Evolutionary conservation across 2,113 vertebrate genomes (phyloP).

Genomic region (Campylomormyrus numenius): DNA sequence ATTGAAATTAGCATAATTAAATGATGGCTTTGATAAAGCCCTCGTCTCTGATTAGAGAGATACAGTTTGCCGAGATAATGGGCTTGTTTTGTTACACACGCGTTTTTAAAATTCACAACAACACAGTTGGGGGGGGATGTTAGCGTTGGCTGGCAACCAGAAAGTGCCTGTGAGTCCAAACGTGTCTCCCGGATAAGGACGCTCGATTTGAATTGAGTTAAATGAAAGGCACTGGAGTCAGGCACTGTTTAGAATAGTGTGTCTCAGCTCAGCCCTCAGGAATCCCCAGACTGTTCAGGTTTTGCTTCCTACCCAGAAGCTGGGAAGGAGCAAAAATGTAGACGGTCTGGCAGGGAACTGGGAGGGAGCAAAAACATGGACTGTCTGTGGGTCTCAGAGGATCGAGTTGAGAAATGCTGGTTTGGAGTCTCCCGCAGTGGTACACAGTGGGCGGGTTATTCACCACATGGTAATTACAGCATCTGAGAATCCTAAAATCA

Average conservation of each 20-base stretch:
- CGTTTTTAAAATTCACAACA: slow-evolving; percentile 4
- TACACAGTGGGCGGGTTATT: neutral
- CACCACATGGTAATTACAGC: neutral
- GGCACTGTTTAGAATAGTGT: neutral
- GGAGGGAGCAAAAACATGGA: neutral
- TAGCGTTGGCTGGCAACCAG: neutral
- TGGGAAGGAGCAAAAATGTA: neutral
- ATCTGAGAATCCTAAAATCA: neutral
- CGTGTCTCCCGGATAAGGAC: neutral
- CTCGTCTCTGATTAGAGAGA: neutral
- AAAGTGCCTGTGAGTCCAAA: neutral
- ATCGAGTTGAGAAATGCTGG: neutral
- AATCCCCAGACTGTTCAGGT: neutral
- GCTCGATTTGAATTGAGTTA: neutral
- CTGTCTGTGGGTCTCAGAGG: neutral
- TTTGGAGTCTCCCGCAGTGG: neutral
- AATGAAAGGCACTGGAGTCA: neutral
- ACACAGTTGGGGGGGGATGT: neutral
- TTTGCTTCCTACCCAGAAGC: neutral
- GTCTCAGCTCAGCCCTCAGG: neutral
- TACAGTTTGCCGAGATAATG: neutral
- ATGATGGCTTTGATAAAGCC: slow-evolving; percentile 8
- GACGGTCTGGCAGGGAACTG: neutral
- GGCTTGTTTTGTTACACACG: neutral
- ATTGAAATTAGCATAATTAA: slow-evolving; percentile 12